Base-by-base conservation (phyloP, 2,888 invertebrate genomes). In the Ichneumon xanthorius region DNA sequence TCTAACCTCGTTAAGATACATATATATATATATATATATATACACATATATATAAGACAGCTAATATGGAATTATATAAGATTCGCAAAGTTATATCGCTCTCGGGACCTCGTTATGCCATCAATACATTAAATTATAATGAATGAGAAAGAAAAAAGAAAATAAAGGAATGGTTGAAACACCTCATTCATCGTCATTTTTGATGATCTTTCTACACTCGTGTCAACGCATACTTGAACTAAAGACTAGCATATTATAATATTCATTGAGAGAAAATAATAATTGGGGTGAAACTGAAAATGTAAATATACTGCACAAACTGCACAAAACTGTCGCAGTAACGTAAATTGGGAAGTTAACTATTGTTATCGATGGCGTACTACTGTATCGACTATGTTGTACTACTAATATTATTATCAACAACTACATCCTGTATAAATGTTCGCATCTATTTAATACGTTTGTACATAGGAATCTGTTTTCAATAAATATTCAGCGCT, bases 401-500 rank as follows among this genome's bases (percentile, higher is more conserved):
- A 85, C 87, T 71, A 72, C 67, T 72, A 76, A 55, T 72, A 81
- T 53, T 76, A 80, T 72, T 67, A 80, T 73, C 58, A 73, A 55
- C 33, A 61, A 85, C 71, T 73, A 80, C 85, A 82, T 80, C 81
- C 85, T 89, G 91, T 92, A 90, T 92, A 92, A 92, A 92, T 92
- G 91, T 91, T 92, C 90, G 89, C 88, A 80, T 92, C 89, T 91
- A 91, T 92, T 92, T 90, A 92, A 91, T 92, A 92, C 92, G 90
- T 92, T 92, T 92, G 91, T 92, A 92, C 90, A 92, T 92, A 92
- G 90, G 86, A 78, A 90, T 91, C 89, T 89, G 89, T 91, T 92
- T 91, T 92, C 91, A 92, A 92, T 92, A 92, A 92, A 92, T 91
- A 92, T 88, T 90, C 90, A 88, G 90, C 88, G 92, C 92, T 92